Base-by-base conservation (phyloP, 1,140 invertebrate species). In the Calliopsis andreniformis region DNA sequence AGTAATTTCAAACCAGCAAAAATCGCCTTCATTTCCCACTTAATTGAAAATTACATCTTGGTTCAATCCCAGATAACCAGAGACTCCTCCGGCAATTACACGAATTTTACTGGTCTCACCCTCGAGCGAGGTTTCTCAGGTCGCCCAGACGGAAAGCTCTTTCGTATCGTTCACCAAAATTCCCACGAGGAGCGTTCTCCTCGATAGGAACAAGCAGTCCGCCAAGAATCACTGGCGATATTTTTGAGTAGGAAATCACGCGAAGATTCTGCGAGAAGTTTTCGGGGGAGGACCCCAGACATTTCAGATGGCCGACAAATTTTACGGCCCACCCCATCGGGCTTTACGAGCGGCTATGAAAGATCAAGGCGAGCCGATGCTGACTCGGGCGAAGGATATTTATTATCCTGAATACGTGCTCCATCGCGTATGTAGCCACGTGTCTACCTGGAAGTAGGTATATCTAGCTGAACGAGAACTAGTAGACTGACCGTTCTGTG, bases 291-390 rank as follows among this genome's bases (percentile, higher is more conserved):
- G 47, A 39, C 69, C 20, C 49, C 53, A 64, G 73, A 79, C 83
- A 80, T 77, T 76, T 83, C 80, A 76, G 80, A 80, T 85, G 75
- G 42, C 66, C 66, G 80, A 87, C 79, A 87, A 88, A 88, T 87
- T 88, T 86, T 83, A 88, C 80, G 87, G 69, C 16, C 64, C 71
- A 72, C 64, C 78, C 61, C 72, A 55, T 63, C 61, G 47, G 62
- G 28, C 59, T 87, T 88, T 88, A 87, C 84, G 86, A 88, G 76
- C 82, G 76, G 76, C 84, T 86, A 78, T 80, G 87, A 86, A 87
- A 87, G 87, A 87, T 87, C 86, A 87, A 87, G 35, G 85, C 79
- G 79, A 76, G 77, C 85, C 85, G 85, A 86, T 81, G 84, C 83
- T 86, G 87, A 86, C 78, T 85, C 68, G 78, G 49, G 76, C 78